Evolutionary conservation across 2,113 vertebrate genomes (phyloP), one percentile per base, ranked within the genome.

Genomic region (Centropus bengalensis): DNA sequence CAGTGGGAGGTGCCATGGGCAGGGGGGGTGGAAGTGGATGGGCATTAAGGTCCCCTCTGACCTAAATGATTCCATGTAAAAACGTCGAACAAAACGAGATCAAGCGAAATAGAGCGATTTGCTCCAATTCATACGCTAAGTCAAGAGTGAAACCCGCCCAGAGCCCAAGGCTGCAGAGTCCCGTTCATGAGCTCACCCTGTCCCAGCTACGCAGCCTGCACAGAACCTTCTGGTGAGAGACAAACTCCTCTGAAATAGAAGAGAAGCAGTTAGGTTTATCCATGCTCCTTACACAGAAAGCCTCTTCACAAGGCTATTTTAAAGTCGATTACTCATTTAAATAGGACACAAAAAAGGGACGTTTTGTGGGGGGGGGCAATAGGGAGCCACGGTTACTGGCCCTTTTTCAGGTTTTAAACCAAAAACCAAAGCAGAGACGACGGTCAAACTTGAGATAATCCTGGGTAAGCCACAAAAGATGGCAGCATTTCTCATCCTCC

Each of bases 401-500:
- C 75, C 33, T 40, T 91, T 80, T 69, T 92, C 92, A 77, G 70
- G 55, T 95, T 93, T 85, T 74, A 95, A 96, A 94, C 87, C 93
- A 86, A 96, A 95, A 96, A 95, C 87, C 93, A 86, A 96, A 95
- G 42, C 63, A 95, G 89, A 96, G 91, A 86, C 87, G 94, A 88
- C 86, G 91, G 89, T 89, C 93, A 88, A 94, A 82, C 33, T 56
- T 77, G 68, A 93, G 95, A 96, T 89, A 94, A 96, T 97, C 85
- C 89, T 95, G 91, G 85, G 94, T 95, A 93, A 96, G 94, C 96
- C 96, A 56, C 95, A 94, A 60, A 95, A 94, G 89, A 96, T 96
- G 96, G 94, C 93, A 96, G 95, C 85, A 70, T 71, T 91, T 91
- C 89, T 94, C 84, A 74, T 95, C 93, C 49, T 95, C 87, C 82